Conservation (phyloP, 2,113 vertebrate species). For the Danio rerio region DNA sequence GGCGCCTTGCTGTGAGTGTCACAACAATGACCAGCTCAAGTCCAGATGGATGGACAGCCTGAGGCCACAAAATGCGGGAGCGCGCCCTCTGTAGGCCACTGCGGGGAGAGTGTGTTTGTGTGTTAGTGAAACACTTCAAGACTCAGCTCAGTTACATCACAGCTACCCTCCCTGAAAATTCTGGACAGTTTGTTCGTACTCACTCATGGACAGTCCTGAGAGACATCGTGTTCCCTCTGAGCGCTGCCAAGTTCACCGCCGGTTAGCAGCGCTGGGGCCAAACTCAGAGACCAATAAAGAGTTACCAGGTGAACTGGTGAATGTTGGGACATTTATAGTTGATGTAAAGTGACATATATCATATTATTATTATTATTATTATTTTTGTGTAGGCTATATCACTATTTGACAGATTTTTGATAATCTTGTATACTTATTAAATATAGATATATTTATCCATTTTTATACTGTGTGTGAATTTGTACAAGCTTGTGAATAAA, state of each 20-base stretch:
- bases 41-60: slow-evolving; percentile 71
- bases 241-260: neutral
- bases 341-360: no score
- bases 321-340: no score
- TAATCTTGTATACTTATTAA: no score
- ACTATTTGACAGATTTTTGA: no score
- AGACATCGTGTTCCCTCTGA: slow-evolving; percentile 16
- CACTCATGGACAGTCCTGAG: neutral
- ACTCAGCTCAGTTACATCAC: neutral
- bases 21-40: slow-evolving; percentile 67
- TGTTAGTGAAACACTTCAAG: neutral
- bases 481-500: no score
- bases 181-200: slow-evolving; percentile 2
- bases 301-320: neutral
- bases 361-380: no score
- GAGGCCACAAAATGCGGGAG: slow-evolving; percentile 56
- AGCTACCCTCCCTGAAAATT: neutral
- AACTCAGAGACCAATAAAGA: no score
- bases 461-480: no score
- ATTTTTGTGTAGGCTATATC: no score
- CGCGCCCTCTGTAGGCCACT: slow-evolving; percentile 30
- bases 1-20: slow-evolving; percentile 69
- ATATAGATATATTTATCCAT: no score
- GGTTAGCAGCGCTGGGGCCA: neutral
- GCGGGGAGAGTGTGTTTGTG: no score